Evolutionary conservation across 2,797 vertebrate species (phyloP), one percentile per base, ranked within the genome.

Genomic region (Hipposideros larvatus): DNA sequence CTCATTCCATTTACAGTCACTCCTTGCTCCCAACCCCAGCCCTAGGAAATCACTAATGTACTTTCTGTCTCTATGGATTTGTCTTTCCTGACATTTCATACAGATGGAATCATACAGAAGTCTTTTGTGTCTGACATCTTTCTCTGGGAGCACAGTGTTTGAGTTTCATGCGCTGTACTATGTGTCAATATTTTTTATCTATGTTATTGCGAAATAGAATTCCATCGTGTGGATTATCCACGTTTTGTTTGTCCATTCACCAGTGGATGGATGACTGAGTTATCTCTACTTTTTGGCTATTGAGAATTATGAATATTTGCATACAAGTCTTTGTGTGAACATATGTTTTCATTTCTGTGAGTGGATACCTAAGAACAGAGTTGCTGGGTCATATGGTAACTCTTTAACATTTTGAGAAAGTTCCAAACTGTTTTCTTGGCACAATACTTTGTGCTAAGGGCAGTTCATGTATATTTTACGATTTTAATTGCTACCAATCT

Each of bases 401-500:
- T 78, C 22, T 80, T 66, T 70, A 91, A 77, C 8, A n/a, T 71
- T 71, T 61, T 82, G 46, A 95, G n/a, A 68, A 88, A 59, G 43
- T 94, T 87, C 55, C 68, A 74, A 55, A n/a, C 1, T 55, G 6
- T 59, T 68, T 74, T 68, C 43, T 83, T 87, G 87, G 74, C 34
- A 51, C 1, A 71, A 31, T 48, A 75, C 11, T 89, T 88, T 41
- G 51, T 80, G 51, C 2, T 55, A 7, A 90, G 34, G 15, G 3
- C 26, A 66, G 14, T 22, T 28, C 68, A 43, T 51, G 51, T 73
- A 19, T 53, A 46, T 59, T 88, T 96, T 65, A 88, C 68, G 19
- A 73, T 63, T 70, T 84, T 77, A 84, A 80, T 84, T 90, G 34
- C 22, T 87, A 79, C 11, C n/a, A 34, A 55, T 82, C 37, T 66